A percentile compares a stretch with the other conserved stretches of the same genome.
phyloP scores from a whole-genome alignment of 2,113 vertebrate genomes.

The Trogon melanurus region DNA sequence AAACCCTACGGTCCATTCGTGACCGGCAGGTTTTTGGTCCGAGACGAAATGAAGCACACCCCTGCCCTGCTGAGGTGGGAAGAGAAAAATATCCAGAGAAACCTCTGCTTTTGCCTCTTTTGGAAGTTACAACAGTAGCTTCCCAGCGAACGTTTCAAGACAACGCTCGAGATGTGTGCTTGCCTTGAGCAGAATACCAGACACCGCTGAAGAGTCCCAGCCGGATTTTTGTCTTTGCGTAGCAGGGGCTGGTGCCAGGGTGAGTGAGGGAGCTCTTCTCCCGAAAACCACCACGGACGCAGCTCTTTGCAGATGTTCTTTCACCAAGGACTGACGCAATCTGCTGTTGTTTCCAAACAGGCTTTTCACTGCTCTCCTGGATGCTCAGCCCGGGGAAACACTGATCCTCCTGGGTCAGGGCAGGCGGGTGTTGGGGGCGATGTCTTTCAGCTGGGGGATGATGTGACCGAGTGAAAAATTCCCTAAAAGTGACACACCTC shows the following conservation, averaged over 20 bases:
- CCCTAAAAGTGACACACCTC: not conserved
- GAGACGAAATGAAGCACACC: not conserved
- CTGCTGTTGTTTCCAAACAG: not conserved
- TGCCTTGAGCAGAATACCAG: not conserved
- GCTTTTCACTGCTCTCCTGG: not conserved
- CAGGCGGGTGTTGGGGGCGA: rapidly evolving
- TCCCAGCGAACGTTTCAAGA: not conserved
- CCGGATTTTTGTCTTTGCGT: not conserved
- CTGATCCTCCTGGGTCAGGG: not conserved
- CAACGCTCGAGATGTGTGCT: not conserved
- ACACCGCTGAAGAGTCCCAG: not conserved
- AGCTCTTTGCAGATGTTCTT: not conserved
- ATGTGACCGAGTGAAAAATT: not conserved
- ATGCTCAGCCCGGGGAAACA: not conserved
- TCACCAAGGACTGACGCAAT: not conserved
- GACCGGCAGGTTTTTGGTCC: not conserved
- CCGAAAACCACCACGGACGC: not conserved
- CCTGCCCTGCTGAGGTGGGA: not conserved
- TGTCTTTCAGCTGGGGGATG: rapidly evolving
- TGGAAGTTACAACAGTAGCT: not conserved
- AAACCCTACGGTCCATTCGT: not conserved
- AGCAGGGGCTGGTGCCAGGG: not conserved
- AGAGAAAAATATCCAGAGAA: not conserved
- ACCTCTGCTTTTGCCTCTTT: not conserved
- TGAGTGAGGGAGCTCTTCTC: not conserved